Base-by-base conservation (phyloP, 2,797 vertebrate species). In the Sebastes nivosus region DNA sequence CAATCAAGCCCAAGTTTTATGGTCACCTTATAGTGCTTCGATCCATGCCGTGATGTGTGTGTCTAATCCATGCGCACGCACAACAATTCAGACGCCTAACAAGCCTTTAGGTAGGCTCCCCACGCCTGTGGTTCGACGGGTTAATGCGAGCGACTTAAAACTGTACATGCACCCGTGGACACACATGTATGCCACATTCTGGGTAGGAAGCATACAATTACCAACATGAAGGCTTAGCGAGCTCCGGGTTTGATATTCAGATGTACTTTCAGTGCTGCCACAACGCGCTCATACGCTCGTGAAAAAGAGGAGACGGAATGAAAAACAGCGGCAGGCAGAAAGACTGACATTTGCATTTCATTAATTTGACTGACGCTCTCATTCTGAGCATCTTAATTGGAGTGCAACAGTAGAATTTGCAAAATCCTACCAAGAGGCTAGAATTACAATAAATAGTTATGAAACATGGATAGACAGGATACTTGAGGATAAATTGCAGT, bases 341-440 rank as follows among this genome's bases (percentile, higher is more conserved):
- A 89, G 77, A 84, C 73, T 83, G 79, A 84, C 80, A 83, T 88
- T 93, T 85, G 81, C 72, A 85, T 89, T 88, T 88, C 67, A 90
- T 92, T 84, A 79, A 88, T 80, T 75, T 87, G 81, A 86, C 84
- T 79, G 79, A 80, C 75, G 18, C 60, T 75, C 71, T 83, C 46
- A 30, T 73, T 88, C 77, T 52, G 46, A 79, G 86, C 54, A 75
- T 74, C 63, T 68, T 90, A 88, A 89, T 85, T 84, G 63, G 82
- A 78, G 52, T 55, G 72, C 84, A 87, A 79, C 54, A 68, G 72
- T 34, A 72, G 52, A 83, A 87, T 87, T 79, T 69, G 67, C 34
- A 78, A 86, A 87, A 80, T 76, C 27, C 50, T 14, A 42, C 50
- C 20, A 77, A 83, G 58, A 74, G 5, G 16, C 34, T 4, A 64